Evolutionary conservation across 2,888 invertebrate species (phyloP).

Genomic region (Euproctis similis): DNA sequence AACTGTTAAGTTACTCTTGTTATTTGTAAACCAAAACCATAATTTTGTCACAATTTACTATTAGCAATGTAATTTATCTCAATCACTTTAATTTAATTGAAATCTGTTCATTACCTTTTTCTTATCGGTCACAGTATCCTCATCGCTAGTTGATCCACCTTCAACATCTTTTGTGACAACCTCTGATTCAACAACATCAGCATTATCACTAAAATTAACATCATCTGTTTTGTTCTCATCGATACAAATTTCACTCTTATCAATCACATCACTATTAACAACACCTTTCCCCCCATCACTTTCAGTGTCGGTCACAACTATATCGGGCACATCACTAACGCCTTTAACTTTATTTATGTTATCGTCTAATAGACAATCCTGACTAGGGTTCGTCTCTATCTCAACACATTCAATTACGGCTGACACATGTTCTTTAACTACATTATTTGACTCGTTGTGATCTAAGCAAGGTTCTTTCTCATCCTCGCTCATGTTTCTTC

Average conservation of each 20-base stretch:
- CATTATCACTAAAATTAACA: conserved; percentile 3
- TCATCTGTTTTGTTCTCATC: conserved; percentile 6
- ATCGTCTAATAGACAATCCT: conserved; percentile 11
- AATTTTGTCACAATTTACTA: too few relatives aligned
- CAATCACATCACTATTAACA: conserved; percentile 4
- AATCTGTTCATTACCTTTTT: conserved; percentile 12
- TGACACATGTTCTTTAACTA: conserved; percentile 6
- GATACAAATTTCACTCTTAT: conserved; percentile 1
- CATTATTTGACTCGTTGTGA: conserved; percentile 18
- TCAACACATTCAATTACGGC: background rate
- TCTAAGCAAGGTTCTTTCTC: conserved; percentile 28
- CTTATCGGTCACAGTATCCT: conserved; percentile 6
- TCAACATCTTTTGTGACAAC: conserved; percentile 11
- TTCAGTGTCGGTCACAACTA: conserved; percentile 3
- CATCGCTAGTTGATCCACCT: conserved; percentile 11
- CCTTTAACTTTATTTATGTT: conserved; percentile 8
- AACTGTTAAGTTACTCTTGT: too few relatives aligned
- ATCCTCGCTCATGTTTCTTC: conserved; percentile 47
- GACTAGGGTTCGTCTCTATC: conserved; percentile 1
- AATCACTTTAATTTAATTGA: background rate
- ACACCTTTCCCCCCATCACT: conserved; percentile 2
- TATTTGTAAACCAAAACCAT: too few relatives aligned
- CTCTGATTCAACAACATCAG: conserved; percentile 12
- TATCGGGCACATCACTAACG: conserved; percentile 7
- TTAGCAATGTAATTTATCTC: background rate